Evolutionary conservation across 37 sponge, comb jelly and placozoan species (phyloP).

Genomic region (Beroe ovata): DNA sequence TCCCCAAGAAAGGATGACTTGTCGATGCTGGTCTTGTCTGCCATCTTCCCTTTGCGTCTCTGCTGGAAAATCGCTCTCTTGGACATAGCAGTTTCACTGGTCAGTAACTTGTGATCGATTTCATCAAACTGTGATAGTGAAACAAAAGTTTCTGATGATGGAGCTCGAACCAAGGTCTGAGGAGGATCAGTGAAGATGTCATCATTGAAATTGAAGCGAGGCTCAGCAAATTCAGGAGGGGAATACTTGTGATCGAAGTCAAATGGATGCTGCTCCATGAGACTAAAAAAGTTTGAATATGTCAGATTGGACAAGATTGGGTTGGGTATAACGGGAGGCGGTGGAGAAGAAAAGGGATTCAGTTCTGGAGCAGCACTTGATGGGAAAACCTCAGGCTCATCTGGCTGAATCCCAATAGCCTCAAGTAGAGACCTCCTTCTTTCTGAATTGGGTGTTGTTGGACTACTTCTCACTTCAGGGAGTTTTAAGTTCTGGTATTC

Average conservation of each 20-base stretch:
- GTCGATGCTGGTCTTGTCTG: constrained; percentile 7
- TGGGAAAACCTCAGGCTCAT: not conserved
- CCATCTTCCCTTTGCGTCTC: not conserved
- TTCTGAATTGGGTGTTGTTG: not conserved
- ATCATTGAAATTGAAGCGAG: no score
- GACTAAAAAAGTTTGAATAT: not conserved
- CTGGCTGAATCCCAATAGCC: not conserved
- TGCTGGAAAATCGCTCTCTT: constrained; percentile 42
- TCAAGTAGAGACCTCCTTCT: not conserved
- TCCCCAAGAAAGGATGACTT: not conserved
- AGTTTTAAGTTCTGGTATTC: not conserved
- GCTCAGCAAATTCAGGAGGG: not conserved
- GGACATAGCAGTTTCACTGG: constrained; percentile 14
- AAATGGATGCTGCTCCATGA: not conserved
- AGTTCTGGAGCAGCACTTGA: not conserved
- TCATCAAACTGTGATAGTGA: constrained; percentile 15
- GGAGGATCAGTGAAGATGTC: not conserved
- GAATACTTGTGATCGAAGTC: not conserved
- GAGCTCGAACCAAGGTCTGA: not conserved
- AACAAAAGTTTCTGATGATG: not conserved
- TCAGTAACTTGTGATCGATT: constrained; percentile 7
- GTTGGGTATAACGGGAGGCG: not conserved
- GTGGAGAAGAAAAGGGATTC: not conserved
- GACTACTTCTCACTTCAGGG: not conserved
- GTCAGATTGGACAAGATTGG: not conserved